A percentile compares a stretch with the other conserved stretches of the same genome.
Conservation (phyloP, 2,888 invertebrate genomes). For the Acleris emargana region DNA sequence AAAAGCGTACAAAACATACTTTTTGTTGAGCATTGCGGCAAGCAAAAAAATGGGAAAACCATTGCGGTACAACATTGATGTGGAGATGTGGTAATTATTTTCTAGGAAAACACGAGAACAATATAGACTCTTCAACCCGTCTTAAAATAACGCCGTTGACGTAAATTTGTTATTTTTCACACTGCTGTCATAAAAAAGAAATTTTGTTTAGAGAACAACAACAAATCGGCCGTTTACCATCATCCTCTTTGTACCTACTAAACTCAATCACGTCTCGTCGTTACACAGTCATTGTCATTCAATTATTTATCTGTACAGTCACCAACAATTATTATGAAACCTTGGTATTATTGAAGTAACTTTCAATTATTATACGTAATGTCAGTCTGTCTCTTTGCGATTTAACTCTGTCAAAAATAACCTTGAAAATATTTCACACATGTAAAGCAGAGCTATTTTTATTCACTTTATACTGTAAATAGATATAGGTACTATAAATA, state of each 20-base stretch:
- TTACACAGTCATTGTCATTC: no score
- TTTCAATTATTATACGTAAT: no score
- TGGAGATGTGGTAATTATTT: conserved; percentile 16
- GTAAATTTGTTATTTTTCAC: conserved; percentile 6
- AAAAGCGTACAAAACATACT: conserved; percentile 40
- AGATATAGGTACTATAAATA: no score
- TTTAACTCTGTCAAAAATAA: no score
- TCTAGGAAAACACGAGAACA: conserved; percentile 11
- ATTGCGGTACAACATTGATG: conserved; percentile 34
- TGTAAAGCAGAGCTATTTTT: no score
- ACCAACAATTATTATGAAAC: no score
- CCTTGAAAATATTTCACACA: no score
- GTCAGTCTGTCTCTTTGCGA: no score
- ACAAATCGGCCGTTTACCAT: background rate
- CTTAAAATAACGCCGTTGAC: conserved; percentile 19
- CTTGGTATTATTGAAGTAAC: no score
- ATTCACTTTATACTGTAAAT: no score
- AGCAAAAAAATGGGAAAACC: conserved; percentile 36
- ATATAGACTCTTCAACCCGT: conserved; percentile 9
- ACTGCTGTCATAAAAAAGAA: conserved; percentile 1
- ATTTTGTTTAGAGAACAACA: background rate
- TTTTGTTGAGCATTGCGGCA: conserved; percentile 44
- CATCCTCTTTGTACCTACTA: background rate
- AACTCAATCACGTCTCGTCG: no score
- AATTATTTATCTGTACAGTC: no score